These are phyloP conservation scores for Drosophila gunungcola DNA, from an alignment of 1,140 invertebrate genomes.

Conservation along the genomic window DNA sequence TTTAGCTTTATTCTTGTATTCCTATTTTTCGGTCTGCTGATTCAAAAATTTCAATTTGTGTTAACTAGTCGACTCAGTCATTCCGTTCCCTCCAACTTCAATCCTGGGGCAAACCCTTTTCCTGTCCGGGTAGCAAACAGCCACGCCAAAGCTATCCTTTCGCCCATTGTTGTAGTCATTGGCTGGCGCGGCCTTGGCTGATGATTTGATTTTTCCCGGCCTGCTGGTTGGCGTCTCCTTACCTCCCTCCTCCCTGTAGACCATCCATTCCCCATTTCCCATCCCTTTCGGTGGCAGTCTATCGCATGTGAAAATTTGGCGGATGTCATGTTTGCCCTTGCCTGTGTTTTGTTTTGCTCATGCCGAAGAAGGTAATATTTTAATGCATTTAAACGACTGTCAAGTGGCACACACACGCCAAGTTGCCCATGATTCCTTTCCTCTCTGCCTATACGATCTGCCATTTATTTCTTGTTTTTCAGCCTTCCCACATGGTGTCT, in stretches of 20 bases:
- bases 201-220: constrained; percentile 58
- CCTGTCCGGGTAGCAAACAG: constrained; percentile 9
- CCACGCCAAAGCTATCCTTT: constrained; percentile 18
- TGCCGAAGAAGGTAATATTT: constrained; percentile 65
- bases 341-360: constrained; percentile 25
- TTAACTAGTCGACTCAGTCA: constrained; percentile 15
- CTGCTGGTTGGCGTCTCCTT: constrained; percentile 56
- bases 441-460: neutral
- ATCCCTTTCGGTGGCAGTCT: constrained; percentile 3
- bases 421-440: constrained; percentile 13
- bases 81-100: neutral
- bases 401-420: constrained; percentile 65
- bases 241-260: constrained; percentile 1
- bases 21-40: constrained; percentile 9
- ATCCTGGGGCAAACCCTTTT: constrained; percentile 11
- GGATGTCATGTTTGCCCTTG: constrained; percentile 46
- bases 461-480: constrained; percentile 4
- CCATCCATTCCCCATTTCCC: neutral
- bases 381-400: constrained; percentile 80
- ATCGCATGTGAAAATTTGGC: constrained; percentile 69
- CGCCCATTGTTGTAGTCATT: constrained; percentile 14
- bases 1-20: neutral
- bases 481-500: neutral
- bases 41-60: constrained; percentile 16
- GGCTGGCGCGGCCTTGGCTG: constrained; percentile 15